Evolutionary conservation across 2,113 vertebrate species (phyloP), one percentile per base, ranked within the genome.

Genomic region (Podilymbus podiceps): DNA sequence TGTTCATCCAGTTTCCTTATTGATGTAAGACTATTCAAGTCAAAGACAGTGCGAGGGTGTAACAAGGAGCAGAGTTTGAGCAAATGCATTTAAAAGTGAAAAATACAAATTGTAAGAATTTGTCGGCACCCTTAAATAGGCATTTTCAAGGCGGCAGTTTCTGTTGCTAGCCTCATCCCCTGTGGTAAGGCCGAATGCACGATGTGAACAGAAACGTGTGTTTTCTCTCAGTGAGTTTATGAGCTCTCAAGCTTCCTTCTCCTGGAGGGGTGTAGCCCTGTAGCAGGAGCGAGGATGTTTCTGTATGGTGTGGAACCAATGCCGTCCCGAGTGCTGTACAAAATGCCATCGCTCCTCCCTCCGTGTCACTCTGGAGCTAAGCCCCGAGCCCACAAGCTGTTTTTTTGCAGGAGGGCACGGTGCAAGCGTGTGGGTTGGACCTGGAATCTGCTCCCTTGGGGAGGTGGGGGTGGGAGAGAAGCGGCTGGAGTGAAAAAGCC

Each of bases 271-370:
- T 27, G 62, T 8, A 66, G 46, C 4, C 8, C 55, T 74, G 76
- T 55, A 77, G 46, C 46, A 90, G 35, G 68, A 76, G 33, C 0
- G 0, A 66, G 49, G 35, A 10, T 31, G 10, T 49, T 78, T 71
- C 56, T 53, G 15, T 56, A 46, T 16, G 12, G 13, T 15, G 38
- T 11, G 8, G 31, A 71, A 28, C 22, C 0, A 0, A 6, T 40
- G 74, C 52, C 56, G 35, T n/a, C 44, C 64, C 89, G 15, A 8
- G 56, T 35, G 52, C 56, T 67, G 14, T 68, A 21, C 44, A 50
- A 74, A 82, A 60, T 72, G 25, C 28, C 1, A 0, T 75, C 63
- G n/a, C 31, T 79, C 21, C 30, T 82, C 35, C 21, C 30, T 82
- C 35, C 35, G 0, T 68, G 30, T 60, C 40, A 19, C 31, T 75